phyloP scores from a whole-genome alignment of 2,113 vertebrate species.

The Xenus cinereus region DNA sequence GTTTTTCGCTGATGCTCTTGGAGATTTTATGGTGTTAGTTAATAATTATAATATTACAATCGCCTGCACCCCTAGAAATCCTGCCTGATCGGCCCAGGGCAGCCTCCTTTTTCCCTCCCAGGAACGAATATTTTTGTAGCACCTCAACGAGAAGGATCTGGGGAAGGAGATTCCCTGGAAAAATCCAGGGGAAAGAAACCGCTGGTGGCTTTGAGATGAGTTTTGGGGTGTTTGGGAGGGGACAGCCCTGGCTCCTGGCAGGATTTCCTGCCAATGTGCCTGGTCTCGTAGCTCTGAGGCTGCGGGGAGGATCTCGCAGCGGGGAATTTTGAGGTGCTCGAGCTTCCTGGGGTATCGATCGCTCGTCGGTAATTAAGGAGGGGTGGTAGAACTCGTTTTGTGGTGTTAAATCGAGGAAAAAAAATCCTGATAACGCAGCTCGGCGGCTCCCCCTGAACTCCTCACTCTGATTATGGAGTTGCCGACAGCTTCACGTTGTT shows the following conservation, averaged over 20 bases:
- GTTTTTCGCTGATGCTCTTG: neutral
- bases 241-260: neutral
- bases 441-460: fast-evolving
- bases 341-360: neutral
- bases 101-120: too few relatives aligned
- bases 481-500: neutral
- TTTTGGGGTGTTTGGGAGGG: neutral
- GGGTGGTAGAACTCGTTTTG: neutral
- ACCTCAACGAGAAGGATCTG: neutral
- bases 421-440: fast-evolving
- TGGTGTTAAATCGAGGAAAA: fast-evolving
- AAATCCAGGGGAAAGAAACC: neutral
- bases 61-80: fast-evolving
- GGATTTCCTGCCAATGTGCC: neutral
- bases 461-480: neutral
- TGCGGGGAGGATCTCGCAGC: fast-evolving
- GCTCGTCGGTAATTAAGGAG: neutral
- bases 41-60: neutral
- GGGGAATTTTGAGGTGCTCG: fast-evolving
- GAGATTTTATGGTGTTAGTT: neutral
- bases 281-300: neutral
- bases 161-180: too few relatives aligned
- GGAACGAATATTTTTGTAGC: fast-evolving
- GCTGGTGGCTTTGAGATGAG: neutral
- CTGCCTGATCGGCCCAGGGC: neutral